These are phyloP conservation scores for rabbit (Oryctolagus cuniculus) DNA, from an alignment of 2,113 vertebrate species.

Conservation along the genomic window DNA sequence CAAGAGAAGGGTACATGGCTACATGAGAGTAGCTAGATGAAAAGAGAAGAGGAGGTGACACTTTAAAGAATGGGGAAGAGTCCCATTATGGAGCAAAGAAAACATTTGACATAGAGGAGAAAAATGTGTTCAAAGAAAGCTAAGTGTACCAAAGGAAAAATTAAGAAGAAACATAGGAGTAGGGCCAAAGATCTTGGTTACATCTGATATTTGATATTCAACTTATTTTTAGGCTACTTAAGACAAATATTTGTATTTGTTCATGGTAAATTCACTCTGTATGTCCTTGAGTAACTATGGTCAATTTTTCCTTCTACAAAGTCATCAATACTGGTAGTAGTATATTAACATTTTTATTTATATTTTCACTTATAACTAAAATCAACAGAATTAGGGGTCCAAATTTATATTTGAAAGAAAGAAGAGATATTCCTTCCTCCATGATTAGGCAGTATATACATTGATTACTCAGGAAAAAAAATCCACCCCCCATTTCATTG, in stretches of 20 bases:
- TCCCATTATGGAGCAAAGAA: not conserved
- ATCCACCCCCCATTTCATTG: not conserved
- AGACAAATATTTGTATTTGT: not conserved
- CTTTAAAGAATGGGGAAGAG: not conserved
- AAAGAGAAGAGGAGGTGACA: not conserved
- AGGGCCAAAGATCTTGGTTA: not conserved
- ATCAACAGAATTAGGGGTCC: not conserved
- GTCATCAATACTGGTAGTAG: not conserved
- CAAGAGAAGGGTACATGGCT: not conserved
- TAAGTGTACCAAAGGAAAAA: not conserved
- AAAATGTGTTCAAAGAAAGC: not conserved
- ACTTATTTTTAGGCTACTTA: not conserved
- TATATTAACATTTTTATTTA: not conserved
- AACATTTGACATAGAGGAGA: not conserved
- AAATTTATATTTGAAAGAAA: constrained; percentile 11
- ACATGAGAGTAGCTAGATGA: not conserved
- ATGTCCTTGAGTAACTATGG: not conserved
- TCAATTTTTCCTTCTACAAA: not conserved
- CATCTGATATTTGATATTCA: not conserved
- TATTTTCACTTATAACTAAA: not conserved
- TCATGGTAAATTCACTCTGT: not conserved
- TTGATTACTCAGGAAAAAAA: constrained; percentile 13
- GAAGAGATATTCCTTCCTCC: not conserved
- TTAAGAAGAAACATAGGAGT: not conserved
- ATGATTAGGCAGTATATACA: not conserved